These are phyloP conservation scores for Thaleichthys pacificus DNA, from an alignment of 2,797 vertebrate genomes.

Conservation along the genomic window DNA sequence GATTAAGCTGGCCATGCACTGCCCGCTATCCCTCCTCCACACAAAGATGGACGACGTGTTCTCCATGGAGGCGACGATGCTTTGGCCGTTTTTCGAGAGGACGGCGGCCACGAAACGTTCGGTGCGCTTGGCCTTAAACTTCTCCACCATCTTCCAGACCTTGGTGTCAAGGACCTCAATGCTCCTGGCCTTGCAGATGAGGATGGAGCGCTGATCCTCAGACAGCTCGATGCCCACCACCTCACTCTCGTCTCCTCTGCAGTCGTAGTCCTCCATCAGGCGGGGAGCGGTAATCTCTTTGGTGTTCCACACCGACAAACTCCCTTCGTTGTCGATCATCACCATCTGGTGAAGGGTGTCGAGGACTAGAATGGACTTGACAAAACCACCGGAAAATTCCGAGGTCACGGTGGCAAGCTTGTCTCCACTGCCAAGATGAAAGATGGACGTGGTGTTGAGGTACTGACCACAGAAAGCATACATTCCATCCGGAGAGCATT, in stretches of 20 bases:
- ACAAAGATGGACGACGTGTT: slow-evolving; percentile 98
- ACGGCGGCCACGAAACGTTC: slow-evolving; percentile 94
- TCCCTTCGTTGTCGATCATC: slow-evolving; percentile 96
- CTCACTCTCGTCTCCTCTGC: slow-evolving; percentile 91
- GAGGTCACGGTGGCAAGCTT: slow-evolving; percentile 94
- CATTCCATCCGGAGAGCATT: slow-evolving; percentile 93
- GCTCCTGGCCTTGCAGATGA: slow-evolving; percentile 95
- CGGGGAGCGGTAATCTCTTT: slow-evolving; percentile 92
- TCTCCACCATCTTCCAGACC: slow-evolving; percentile 96
- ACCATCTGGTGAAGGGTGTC: slow-evolving; percentile 96
- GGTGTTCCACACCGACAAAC: slow-evolving; percentile 95
- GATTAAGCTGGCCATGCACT: slow-evolving; percentile 97
- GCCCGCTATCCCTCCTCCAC: slow-evolving; percentile 96
- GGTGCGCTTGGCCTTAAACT: slow-evolving; percentile 95
- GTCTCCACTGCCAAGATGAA: slow-evolving; percentile 94
- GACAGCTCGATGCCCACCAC: slow-evolving; percentile 94
- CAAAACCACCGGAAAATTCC: slow-evolving; percentile 96
- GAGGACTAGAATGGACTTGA: slow-evolving; percentile 93
- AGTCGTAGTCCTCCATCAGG: slow-evolving; percentile 96
- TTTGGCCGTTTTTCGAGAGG: slow-evolving; percentile 95
- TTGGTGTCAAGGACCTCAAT: slow-evolving; percentile 94
- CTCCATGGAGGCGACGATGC: slow-evolving; percentile 98
- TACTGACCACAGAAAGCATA: slow-evolving; percentile 98
- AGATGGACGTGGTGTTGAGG: slow-evolving; percentile 93
- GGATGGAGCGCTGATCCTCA: slow-evolving; percentile 95